Evolutionary conservation across 2,888 invertebrate species (phyloP), one percentile per base, ranked within the genome.

Genomic region (Heteropelma amictum): DNA sequence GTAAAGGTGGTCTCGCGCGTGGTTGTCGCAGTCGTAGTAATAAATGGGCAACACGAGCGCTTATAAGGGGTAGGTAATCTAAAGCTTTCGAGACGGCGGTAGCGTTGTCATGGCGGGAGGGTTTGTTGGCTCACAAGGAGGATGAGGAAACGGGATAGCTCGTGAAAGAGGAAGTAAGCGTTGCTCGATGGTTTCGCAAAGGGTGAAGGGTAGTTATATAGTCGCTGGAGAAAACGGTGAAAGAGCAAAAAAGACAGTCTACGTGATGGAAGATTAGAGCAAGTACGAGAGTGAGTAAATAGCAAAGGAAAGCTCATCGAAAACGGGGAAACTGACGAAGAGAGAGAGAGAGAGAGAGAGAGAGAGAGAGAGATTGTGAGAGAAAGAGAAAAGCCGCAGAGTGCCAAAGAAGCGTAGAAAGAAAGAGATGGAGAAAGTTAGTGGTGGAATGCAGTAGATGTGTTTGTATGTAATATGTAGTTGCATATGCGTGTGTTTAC

Each of bases 11-110:
- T 80, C 81, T 82, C 67, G 70, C 72, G 73, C 73, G 65, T 56
- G 67, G 72, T 73, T 70, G 84, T 84, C 84, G 83, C 82, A 85
- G 84, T 84, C 83, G 85, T 84, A 84, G 87, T 86, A 87, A 87
- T 87, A 88, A 88, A 88, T 87, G 86, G 87, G 88, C 86, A 87
- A 88, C 88, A 87, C 86, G 87, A 88, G 86, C 87, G 86, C 87
- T 87, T 87, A 87, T 88, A 88, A 88, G 87, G 86, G 84, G 87
- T 86, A 86, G 87, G 86, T 85, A 87, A 88, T 88, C 86, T 86
- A 87, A 86, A 86, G 87, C 86, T 87, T 85, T 83, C 79, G 83
- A 83, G 83, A 82, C 82, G 84, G 82, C 68, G 79, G 82, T 68
- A 58, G 77, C 76, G 72, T 79, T 77, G 70, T 71, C 75, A 35